Conservation (phyloP, 2,888 invertebrate species). For the Trilocha varians region DNA sequence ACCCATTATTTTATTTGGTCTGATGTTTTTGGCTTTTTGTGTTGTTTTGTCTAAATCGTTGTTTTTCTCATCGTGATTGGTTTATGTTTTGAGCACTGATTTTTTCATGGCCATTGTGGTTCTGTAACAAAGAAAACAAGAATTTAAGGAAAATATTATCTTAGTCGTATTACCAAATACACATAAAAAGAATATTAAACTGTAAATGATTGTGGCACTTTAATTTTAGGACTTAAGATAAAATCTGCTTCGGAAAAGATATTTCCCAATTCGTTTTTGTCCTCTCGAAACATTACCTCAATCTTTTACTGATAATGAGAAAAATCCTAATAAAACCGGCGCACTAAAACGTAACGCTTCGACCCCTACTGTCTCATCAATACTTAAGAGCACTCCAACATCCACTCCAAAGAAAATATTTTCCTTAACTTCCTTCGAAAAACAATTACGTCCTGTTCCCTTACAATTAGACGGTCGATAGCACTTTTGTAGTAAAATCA, state of each 20-base stretch:
- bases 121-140: constrained; percentile 20
- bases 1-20: constrained; percentile 52
- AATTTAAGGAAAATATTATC: neutral
- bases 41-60: constrained; percentile 17
- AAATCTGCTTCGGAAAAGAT: too few relatives aligned
- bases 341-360: neutral
- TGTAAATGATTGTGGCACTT: too few relatives aligned
- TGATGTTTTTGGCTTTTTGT: constrained; percentile 9
- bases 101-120: constrained; percentile 20
- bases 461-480: neutral
- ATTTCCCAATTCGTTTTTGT: too few relatives aligned
- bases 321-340: neutral
- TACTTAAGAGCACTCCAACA: constrained; percentile 1
- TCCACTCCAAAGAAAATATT: constrained; percentile 3
- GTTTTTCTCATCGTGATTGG: constrained; percentile 18
- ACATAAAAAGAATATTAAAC: too few relatives aligned
- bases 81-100: constrained; percentile 21
- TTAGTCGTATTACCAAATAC: too few relatives aligned
- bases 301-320: neutral
- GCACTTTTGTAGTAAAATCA: neutral
- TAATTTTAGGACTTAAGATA: too few relatives aligned
- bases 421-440: neutral
- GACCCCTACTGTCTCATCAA: neutral
- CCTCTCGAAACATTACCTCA: too few relatives aligned
- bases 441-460: neutral